These are phyloP conservation scores for Melanocharis versteri DNA, from an alignment of 2,113 vertebrate species.

Conservation along the genomic window DNA sequence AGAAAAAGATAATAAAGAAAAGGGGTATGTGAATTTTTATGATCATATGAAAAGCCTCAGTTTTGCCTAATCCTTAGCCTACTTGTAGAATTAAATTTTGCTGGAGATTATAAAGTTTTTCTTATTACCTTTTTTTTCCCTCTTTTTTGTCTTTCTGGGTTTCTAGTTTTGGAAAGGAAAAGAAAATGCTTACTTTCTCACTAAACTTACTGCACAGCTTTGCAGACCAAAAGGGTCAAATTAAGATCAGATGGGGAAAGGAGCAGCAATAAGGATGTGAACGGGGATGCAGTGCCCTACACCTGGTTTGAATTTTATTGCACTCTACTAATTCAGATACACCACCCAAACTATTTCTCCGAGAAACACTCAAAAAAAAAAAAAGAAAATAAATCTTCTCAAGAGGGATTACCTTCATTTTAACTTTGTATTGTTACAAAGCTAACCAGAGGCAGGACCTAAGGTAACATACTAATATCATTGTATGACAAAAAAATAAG, in stretches of 20 bases:
- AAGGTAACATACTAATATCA: neutral
- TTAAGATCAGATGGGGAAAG: slow-evolving; percentile 25
- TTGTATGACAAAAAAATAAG: neutral
- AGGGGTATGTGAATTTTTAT: neutral
- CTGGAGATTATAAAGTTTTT: neutral
- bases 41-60: neutral
- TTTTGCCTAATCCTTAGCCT: neutral
- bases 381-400: neutral
- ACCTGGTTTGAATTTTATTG: slow-evolving; percentile 48
- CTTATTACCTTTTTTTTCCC: neutral
- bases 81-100: neutral
- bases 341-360: neutral
- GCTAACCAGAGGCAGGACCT: neutral
- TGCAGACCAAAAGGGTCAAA: neutral
- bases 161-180: neutral
- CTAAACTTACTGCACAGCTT: neutral
- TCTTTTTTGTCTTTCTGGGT: neutral
- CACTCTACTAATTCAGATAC: neutral
- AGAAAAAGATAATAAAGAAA: neutral
- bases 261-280: neutral
- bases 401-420: neutral
- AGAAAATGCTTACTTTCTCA: neutral
- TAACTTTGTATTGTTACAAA: neutral
- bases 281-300: neutral
- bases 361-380: neutral